Percentiles rank a stretch among this genome's conserved stretches.
Evolutionary conservation across 2,888 invertebrate genomes (phyloP).

Genomic region (Amblyjoppa fuscipennis): DNA sequence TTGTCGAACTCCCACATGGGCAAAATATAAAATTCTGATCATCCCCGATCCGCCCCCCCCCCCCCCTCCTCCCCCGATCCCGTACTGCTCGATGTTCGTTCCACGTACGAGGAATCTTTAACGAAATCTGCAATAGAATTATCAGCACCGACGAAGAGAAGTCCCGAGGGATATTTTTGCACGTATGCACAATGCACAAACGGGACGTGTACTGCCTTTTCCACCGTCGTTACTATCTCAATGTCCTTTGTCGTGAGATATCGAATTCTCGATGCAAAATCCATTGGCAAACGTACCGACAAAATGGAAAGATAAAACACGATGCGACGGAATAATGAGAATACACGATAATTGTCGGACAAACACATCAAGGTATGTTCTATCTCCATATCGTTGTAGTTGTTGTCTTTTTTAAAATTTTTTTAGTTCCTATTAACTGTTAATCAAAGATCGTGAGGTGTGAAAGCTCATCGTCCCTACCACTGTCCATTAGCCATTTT

Average conservation of each 20-base stretch:
- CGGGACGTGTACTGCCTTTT: not conserved
- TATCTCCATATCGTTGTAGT: not conserved
- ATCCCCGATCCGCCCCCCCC: not conserved
- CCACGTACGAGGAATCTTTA: not conserved
- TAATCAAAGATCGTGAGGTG: not conserved
- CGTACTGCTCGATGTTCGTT: not conserved
- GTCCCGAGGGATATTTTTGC: not conserved
- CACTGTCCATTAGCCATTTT: not conserved
- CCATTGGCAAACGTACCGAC: not conserved
- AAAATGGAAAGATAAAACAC: not conserved
- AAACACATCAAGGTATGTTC: not conserved
- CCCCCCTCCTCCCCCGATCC: no score
- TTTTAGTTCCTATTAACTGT: not conserved
- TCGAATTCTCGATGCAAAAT: not conserved
- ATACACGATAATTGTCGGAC: not conserved
- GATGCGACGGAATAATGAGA: not conserved
- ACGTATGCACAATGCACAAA: not conserved
- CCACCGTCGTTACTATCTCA: not conserved
- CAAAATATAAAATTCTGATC: slow-evolving; percentile 9
- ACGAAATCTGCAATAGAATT: slow-evolving; percentile 17
- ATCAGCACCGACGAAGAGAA: slow-evolving; percentile 5
- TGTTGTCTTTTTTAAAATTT: not conserved
- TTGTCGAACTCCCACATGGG: not conserved
- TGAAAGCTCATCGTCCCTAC: not conserved
- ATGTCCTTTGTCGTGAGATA: slow-evolving; percentile 12